phyloP scores from a whole-genome alignment of 2,797 vertebrate genomes.

The Eulemur mongoz region DNA sequence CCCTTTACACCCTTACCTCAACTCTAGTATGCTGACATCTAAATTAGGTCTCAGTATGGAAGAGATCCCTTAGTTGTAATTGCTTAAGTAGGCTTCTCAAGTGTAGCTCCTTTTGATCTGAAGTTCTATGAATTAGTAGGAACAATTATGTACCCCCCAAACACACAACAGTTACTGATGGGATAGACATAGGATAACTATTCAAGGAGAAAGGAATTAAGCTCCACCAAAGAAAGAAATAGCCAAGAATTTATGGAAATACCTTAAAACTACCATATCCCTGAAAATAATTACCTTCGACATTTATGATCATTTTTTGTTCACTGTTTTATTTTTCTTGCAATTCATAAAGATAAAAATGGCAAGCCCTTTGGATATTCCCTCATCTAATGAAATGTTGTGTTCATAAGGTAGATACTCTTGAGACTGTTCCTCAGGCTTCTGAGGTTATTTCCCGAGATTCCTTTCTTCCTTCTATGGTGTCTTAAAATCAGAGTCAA shows the following conservation, averaged over 20 bases:
- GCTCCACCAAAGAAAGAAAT: not conserved
- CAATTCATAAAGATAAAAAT: not conserved
- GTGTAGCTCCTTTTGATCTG: not conserved
- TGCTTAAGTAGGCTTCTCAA: not conserved
- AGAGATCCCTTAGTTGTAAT: not conserved
- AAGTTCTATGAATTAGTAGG: not conserved
- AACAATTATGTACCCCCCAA: not conserved
- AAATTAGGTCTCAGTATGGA: not conserved
- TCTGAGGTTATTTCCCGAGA: not conserved
- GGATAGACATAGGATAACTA: not conserved
- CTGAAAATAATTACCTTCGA: not conserved
- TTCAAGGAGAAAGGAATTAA: not conserved
- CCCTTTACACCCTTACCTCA: not conserved
- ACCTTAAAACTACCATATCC: not conserved
- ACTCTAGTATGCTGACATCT: not conserved
- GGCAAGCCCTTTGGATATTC: not conserved
- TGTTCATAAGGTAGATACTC: not conserved
- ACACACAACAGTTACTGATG: not conserved
- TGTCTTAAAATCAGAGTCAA: not conserved
- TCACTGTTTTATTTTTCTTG: not conserved
- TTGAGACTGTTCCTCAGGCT: not conserved
- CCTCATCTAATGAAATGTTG: not conserved
- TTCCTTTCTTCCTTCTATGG: not conserved
- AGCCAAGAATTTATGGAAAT: not conserved
- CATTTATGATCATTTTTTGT: not conserved